Evolutionary conservation across 2,113 vertebrate species (phyloP).

Genomic region (Oreochromis aureus): DNA sequence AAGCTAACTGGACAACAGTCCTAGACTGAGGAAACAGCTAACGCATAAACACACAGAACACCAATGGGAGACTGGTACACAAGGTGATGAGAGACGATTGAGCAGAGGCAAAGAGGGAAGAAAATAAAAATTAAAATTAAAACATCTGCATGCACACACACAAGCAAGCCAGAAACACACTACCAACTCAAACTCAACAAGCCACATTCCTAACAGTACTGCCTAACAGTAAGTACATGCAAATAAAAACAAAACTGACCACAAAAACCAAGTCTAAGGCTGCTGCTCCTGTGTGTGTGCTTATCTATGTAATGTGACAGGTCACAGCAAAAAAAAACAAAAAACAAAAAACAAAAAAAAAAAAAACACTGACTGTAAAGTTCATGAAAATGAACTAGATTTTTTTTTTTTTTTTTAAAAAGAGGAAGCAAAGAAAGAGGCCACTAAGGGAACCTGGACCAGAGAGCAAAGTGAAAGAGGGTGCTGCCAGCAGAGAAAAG

Average conservation of each 20-base stretch:
- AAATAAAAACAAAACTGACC: constrained; percentile 28
- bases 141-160: background rate
- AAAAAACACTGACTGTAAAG: constrained; percentile 3
- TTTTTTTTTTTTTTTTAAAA: background rate
- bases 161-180: background rate
- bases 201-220: constrained; percentile 4
- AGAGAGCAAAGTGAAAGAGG: constrained; percentile 39
- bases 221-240: background rate
- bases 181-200: constrained; percentile 10
- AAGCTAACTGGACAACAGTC: constrained; percentile 12
- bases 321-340: background rate
- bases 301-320: background rate
- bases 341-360: constrained; percentile 17
- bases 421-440: constrained; percentile 5
- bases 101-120: background rate
- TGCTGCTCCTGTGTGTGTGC: background rate
- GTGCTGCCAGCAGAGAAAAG: constrained; percentile 42
- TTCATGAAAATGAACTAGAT: constrained; percentile 31
- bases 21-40: background rate
- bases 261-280: constrained; percentile 67
- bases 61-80: background rate
- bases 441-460: constrained; percentile 20
- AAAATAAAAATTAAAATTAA: background rate
- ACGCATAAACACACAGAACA: background rate
- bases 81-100: background rate